Base-by-base conservation (phyloP, 2,797 vertebrate genomes). In the Percopsis omiscomaycus region DNA sequence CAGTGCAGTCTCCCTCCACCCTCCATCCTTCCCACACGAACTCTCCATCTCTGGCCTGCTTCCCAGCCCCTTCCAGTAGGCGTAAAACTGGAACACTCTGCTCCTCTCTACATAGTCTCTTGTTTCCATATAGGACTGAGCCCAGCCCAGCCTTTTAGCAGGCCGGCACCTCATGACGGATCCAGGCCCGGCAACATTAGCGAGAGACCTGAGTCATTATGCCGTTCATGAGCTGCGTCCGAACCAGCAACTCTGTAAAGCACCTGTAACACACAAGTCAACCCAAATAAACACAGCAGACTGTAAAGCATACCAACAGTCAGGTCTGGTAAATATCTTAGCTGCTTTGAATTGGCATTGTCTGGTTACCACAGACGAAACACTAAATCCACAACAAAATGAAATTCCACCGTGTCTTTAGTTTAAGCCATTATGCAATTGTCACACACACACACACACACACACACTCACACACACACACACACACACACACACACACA, bases 181-280 rank as follows among this genome's bases (percentile, higher is more conserved):
- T 79, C 79, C 71, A 78, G 74, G 65, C 65, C 57, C 63, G 61
- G 73, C 71, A 73, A 78, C 81, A 84, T 81, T 83, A 86, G 78
- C 81, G 75, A 70, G 78, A 79, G 71, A 75, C 79, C 14, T 22
- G 53, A 83, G 80, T 88, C 81, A 81, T 89, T 82, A 86, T 47
- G 61, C 64, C 37, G 79, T 81, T 84, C 84, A 88, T 85, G 83
- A 87, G 83, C 88, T 74, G 69, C 84, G 85, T 85, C 87, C 81
- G 86, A 84, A 87, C 86, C 72, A 81, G 80, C 82, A 82, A 77
- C 72, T 84, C 88, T 88, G 32, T 83, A 88, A 73, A 83, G 80
- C 77, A 87, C 86, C 85, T 87, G 82, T 84, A 87, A 85, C 84
- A 88, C 75, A 81, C 76, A 71, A 71, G 78, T 81, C 86, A 88